phyloP scores from a whole-genome alignment of 2,888 invertebrate genomes.

The Galeruca laticollis region DNA sequence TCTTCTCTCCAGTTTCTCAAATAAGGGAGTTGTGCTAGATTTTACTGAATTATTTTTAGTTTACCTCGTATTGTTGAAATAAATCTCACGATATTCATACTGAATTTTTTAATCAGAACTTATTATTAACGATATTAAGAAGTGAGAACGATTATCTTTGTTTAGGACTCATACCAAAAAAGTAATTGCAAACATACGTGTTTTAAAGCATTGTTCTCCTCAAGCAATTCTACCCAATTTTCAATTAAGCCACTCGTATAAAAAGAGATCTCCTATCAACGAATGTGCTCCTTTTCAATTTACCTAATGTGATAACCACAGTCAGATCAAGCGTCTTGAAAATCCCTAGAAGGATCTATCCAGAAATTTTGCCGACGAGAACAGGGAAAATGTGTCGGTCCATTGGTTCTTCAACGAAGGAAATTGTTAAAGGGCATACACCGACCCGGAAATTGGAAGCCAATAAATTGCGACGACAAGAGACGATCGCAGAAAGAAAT shows the following conservation, averaged over 20 bases:
- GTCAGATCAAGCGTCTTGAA: slow-evolving; percentile 21
- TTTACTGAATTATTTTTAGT: no score
- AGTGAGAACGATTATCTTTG: no score
- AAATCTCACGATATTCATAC: no score
- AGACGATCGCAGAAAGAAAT: slow-evolving; percentile 12
- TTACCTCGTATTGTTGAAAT: no score
- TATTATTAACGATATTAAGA: no score
- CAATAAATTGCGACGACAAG: slow-evolving; percentile 37
- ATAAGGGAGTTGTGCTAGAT: no score
- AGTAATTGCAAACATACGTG: no score
- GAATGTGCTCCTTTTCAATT: slow-evolving; percentile 32
- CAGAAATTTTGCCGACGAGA: slow-evolving; percentile 21
- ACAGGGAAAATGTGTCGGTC: slow-evolving; percentile 36
- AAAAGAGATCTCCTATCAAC: slow-evolving; percentile 22
- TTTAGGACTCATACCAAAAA: no score
- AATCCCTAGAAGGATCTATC: slow-evolving; percentile 25
- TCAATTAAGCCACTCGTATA: background rate
- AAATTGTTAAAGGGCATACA: slow-evolving; percentile 40
- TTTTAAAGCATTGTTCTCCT: no score
- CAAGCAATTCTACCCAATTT: background rate
- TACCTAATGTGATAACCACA: slow-evolving; percentile 37
- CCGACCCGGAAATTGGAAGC: slow-evolving; percentile 39
- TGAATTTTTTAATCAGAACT: no score
- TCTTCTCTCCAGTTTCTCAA: no score
- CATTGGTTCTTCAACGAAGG: slow-evolving; percentile 32